phyloP scores from a whole-genome alignment of 2,113 vertebrate genomes.

The Cyphomyrus plagiostoma region DNA sequence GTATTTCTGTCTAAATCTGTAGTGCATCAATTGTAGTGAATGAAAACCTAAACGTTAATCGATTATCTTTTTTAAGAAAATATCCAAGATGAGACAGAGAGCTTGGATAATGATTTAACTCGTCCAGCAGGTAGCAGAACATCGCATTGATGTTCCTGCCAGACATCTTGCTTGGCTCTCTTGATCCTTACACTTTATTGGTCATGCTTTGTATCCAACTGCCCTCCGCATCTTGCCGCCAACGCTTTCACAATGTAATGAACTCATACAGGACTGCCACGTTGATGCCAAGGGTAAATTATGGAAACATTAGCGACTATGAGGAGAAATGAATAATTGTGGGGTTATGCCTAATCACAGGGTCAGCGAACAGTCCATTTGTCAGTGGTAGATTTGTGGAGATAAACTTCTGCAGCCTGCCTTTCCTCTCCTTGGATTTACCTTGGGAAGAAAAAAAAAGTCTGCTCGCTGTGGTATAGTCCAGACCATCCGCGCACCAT shows the following conservation, averaged over 20 bases:
- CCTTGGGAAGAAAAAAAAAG: neutral
- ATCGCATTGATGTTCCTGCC: neutral
- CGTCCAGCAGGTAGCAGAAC: neutral
- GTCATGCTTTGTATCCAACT: neutral
- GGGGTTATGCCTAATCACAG: neutral
- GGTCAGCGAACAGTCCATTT: constrained; percentile 6
- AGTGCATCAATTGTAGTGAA: neutral
- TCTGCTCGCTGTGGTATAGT: neutral
- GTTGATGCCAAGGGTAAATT: neutral
- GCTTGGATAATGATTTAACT: neutral
- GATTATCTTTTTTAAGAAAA: constrained; percentile 1
- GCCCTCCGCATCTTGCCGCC: too few species aligned
- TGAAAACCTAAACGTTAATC: constrained; percentile 1
- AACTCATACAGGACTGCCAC: neutral
- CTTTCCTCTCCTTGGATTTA: constrained; percentile 4
- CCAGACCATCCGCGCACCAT: constrained; percentile 1
- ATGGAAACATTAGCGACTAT: neutral
- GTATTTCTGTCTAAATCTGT: neutral
- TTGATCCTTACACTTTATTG: neutral
- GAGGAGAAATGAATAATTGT: neutral
- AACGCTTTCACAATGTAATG: neutral
- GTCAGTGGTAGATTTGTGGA: constrained; percentile 4
- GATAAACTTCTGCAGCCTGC: neutral
- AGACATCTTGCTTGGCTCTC: neutral
- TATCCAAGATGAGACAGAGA: neutral